These are phyloP conservation scores for Crotalus helleri DNA, from an alignment of 2,113 vertebrate genomes.

Conservation along the genomic window DNA sequence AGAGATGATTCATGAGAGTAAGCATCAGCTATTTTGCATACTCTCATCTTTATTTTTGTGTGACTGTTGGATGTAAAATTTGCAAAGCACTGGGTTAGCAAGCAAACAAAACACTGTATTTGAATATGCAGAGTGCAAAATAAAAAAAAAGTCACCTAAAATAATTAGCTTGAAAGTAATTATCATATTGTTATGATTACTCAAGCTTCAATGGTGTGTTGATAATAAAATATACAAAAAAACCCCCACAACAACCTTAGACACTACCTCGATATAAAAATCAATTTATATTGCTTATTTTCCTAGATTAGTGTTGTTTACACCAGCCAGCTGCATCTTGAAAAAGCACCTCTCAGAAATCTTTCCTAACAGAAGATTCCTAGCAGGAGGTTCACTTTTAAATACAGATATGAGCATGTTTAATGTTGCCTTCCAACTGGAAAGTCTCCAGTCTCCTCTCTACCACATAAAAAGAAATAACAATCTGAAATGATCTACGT, in stretches of 20 bases:
- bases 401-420: neutral
- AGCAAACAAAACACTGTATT: neutral
- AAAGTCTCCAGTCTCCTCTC: neutral
- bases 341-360: neutral
- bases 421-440: neutral
- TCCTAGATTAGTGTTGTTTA: neutral
- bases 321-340: neutral
- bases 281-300: neutral
- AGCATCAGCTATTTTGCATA: neutral
- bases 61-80: neutral
- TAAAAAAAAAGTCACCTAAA: neutral
- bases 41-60: neutral
- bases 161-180: neutral
- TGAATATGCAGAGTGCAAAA: neutral
- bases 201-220: neutral
- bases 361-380: neutral
- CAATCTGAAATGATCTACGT: neutral
- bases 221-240: neutral
- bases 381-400: neutral
- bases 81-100: neutral
- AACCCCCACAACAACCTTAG: neutral
- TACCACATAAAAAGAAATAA: neutral
- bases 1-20: neutral
- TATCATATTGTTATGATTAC: neutral
- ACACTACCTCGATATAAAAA: neutral